These are phyloP conservation scores for Cairina moschata DNA, from an alignment of 2,113 vertebrate genomes.

Conservation along the genomic window DNA sequence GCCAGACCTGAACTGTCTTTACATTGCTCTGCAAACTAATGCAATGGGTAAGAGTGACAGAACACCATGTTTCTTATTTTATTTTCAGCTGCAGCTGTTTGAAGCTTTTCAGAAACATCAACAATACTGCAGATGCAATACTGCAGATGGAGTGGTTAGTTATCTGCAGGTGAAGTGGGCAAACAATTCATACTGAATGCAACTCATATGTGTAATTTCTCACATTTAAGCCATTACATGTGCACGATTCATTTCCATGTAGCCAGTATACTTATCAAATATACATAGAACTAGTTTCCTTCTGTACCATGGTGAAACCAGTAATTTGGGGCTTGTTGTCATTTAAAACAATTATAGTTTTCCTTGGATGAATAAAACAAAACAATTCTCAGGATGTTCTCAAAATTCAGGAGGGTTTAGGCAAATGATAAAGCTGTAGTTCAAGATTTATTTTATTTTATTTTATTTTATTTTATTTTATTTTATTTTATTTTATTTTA, in stretches of 20 bases:
- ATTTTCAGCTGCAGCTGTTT: not conserved
- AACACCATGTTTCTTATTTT: fast-evolving
- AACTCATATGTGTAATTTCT: not conserved
- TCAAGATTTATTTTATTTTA: slow-evolving; percentile 25
- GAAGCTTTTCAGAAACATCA: not conserved
- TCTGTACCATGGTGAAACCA: not conserved
- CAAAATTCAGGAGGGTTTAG: not conserved
- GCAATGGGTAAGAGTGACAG: not conserved
- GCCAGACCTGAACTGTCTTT: not conserved
- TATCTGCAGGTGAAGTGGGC: not conserved
- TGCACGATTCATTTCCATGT: not conserved
- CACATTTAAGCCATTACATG: not conserved
- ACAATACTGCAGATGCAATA: not conserved
- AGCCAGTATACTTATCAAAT: not conserved
- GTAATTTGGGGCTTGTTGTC: not conserved
- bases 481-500: no score
- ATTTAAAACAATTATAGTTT: not conserved
- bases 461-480: slow-evolving; percentile 1
- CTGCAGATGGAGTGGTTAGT: not conserved
- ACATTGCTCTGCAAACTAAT: not conserved
- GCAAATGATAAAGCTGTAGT: slow-evolving; percentile 48
- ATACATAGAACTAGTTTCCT: not conserved
- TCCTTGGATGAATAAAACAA: not conserved
- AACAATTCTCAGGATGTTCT: not conserved
- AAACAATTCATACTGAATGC: fast-evolving